Base-by-base conservation (phyloP, 2,888 invertebrate species). In the Lithophane semibrunnea region DNA sequence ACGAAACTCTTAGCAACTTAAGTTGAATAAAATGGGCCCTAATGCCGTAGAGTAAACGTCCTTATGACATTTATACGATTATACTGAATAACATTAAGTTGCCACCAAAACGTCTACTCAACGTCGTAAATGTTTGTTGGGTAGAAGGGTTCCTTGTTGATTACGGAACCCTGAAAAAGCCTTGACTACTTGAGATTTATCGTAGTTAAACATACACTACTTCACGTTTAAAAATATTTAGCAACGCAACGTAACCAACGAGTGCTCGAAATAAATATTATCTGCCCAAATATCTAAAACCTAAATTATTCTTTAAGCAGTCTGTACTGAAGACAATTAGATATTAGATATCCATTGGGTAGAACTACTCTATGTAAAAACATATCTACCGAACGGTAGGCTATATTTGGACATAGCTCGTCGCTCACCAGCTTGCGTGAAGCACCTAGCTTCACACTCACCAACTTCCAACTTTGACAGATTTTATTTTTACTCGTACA, bases 401-500 rank as follows among this genome's bases (percentile, higher is more conserved):
- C 47, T 82, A 71, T 64, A 56, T 79, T 72, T 61, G 54, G 54
- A 60, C 44, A 54, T 47, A 49, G 9, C 29, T 60, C 49, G 29
- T 29, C 54, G 37, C 37, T 67, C 7, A 56, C 3, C 16, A 70
- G 61, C 47, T 64, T 67, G 63, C 79, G 63, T 73, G 81, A 70
- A 64, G 60, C 65, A 42, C 7, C 13, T 24, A 24, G 60, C 67
- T 66, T 56, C 54, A 65, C 16, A 73, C 56, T 65, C 54, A 24
- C 42, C 21, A 18, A 49, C 54, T 68, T 79, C 47, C 69, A 70
- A 75, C 44, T 77, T 84, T 68, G 73, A 78, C 71, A 81, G 52
- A 24, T 52, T 75, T 77, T 85, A 77, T 79, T 77, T 82, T 61
- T 56, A 77, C 66, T 77, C 77, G 47, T 60, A 77, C 66, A 71